Evolutionary conservation across 2,797 vertebrate genomes (phyloP).

Genomic region (Lacerta viridis): DNA sequence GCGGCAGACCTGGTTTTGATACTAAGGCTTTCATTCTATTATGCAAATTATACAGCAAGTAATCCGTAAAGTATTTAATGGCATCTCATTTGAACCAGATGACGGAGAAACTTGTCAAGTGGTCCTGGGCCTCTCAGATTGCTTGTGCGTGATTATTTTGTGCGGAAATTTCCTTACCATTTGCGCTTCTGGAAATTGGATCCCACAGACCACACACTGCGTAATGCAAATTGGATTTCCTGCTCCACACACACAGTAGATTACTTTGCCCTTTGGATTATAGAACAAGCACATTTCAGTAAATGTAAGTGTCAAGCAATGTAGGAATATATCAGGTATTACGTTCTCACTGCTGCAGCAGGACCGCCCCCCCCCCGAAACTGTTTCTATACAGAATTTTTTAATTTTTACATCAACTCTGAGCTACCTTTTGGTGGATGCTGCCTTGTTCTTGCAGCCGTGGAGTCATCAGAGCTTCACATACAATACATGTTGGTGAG

Average conservation of each 20-base stretch:
- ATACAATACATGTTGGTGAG: constrained; percentile 86
- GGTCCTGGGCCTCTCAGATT: neutral
- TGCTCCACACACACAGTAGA: constrained; percentile 89
- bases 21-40: constrained; percentile 17
- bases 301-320: neutral
- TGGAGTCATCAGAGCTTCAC: constrained; percentile 83
- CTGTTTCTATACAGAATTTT: neutral
- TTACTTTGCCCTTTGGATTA: constrained; percentile 84
- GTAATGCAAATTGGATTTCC: constrained; percentile 87
- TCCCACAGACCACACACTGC: constrained; percentile 90
- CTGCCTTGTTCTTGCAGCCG: constrained; percentile 82
- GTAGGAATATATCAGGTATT: neutral
- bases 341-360: neutral
- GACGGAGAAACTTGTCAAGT: neutral
- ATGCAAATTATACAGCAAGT: neutral
- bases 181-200: constrained; percentile 76
- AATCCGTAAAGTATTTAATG: neutral
- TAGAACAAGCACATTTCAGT: constrained; percentile 56
- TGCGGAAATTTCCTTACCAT: constrained; percentile 77
- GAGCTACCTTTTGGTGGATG: constrained; percentile 82
- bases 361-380: no score
- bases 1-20: neutral
- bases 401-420: constrained; percentile 37
- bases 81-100: neutral
- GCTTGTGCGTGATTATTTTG: neutral